A percentile compares a stretch with the other conserved stretches of the same genome.
These are phyloP conservation scores for Eulithis testata DNA, from an alignment of 2,888 invertebrate species.

Conservation along the genomic window DNA sequence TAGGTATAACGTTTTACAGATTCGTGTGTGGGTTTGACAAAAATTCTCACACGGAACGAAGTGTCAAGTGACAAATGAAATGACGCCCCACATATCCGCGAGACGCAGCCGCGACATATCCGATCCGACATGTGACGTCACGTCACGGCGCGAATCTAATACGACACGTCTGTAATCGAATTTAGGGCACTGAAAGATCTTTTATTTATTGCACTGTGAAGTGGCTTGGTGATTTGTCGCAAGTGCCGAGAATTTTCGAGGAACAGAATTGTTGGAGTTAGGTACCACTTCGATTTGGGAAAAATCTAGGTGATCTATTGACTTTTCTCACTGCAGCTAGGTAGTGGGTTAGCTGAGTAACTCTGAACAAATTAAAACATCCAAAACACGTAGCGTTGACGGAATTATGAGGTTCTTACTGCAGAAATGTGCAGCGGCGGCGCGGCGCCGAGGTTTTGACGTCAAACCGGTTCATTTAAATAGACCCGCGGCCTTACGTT, in stretches of 20 bases:
- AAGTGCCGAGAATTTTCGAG: background rate
- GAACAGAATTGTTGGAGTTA: background rate
- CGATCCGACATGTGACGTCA: constrained; percentile 43
- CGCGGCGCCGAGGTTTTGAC: constrained; percentile 46
- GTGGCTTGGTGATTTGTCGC: constrained; percentile 21
- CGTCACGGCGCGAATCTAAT: constrained; percentile 47
- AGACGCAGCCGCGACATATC: constrained; percentile 44
- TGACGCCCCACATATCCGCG: constrained; percentile 41
- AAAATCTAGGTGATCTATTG: background rate
- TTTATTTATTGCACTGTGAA: constrained; percentile 47
- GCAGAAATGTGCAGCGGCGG: constrained; percentile 59
- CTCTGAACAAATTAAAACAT: background rate
- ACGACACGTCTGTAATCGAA: constrained; percentile 55
- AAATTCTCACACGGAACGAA: constrained; percentile 17
- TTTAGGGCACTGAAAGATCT: constrained; percentile 46
- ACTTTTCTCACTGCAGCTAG: no score
- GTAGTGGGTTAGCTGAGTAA: no score
- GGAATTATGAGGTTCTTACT: constrained; percentile 35
- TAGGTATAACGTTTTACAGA: background rate
- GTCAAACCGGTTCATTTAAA: constrained; percentile 49
- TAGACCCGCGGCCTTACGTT: constrained; percentile 49
- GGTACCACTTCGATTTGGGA: background rate
- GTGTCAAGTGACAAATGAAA: constrained; percentile 55
- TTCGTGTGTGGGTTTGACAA: constrained; percentile 1
- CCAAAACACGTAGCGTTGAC: constrained; percentile 13